These are phyloP conservation scores for Scatophagus argus DNA, from an alignment of 2,113 vertebrate genomes.

Conservation along the genomic window DNA sequence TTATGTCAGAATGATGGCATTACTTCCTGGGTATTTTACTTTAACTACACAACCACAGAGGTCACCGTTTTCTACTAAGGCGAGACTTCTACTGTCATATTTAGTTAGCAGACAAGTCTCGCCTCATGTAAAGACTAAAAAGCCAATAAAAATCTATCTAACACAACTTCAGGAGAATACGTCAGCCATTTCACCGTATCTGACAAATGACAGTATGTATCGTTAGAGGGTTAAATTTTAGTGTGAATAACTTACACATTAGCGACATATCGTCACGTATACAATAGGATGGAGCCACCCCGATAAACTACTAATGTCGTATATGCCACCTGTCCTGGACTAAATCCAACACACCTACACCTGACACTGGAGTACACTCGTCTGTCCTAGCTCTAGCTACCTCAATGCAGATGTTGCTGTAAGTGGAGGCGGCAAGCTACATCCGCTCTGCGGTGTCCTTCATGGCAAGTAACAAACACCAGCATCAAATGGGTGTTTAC, in stretches of 20 bases:
- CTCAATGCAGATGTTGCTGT: slow-evolving; percentile 75
- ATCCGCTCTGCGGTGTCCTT: slow-evolving; percentile 25
- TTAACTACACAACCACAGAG: slow-evolving; percentile 58
- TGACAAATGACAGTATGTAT: slow-evolving; percentile 10
- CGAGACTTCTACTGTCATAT: neutral
- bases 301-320: neutral
- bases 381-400: slow-evolving; percentile 59
- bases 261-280: slow-evolving; percentile 17
- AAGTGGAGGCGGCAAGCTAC: slow-evolving; percentile 59
- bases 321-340: slow-evolving; percentile 52
- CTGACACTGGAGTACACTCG: slow-evolving; percentile 23
- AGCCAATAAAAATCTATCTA: neutral
- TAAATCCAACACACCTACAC: slow-evolving; percentile 49
- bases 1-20: slow-evolving; percentile 26
- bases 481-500: neutral
- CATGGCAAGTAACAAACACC: slow-evolving; percentile 20
- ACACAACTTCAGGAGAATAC: slow-evolving; percentile 10
- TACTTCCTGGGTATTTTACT: slow-evolving; percentile 73
- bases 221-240: slow-evolving; percentile 3
- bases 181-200: slow-evolving; percentile 31
- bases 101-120: neutral
- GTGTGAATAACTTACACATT: slow-evolving; percentile 6
- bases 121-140: neutral
- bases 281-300: neutral
- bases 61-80: slow-evolving; percentile 48